Conservation (phyloP, 2,113 vertebrate genomes). For the Xiphorhynchus elegans region DNA sequence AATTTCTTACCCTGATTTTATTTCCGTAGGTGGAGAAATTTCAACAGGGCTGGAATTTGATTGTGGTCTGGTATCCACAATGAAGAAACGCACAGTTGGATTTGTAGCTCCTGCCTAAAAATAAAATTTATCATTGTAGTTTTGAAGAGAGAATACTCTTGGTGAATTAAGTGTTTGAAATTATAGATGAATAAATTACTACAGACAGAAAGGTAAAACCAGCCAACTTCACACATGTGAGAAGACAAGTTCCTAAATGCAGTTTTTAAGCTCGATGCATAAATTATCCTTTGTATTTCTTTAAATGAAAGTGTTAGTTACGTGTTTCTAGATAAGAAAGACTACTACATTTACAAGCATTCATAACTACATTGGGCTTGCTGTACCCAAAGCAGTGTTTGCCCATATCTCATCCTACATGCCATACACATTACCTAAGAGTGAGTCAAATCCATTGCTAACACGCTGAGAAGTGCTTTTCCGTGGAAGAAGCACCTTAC, state of each 20-base stretch:
- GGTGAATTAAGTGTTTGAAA: not conserved
- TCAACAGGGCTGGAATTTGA: accelerated
- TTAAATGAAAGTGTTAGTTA: not conserved
- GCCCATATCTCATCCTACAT: not conserved
- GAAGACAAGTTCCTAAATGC: not conserved
- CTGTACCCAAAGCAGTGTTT: not conserved
- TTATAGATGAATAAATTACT: not conserved
- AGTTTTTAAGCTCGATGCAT: not conserved
- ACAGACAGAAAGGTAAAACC: not conserved
- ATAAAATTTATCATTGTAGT: slow-evolving; percentile 24
- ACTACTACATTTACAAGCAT: not conserved
- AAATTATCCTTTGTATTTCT: not conserved
- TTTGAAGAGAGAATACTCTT: not conserved
- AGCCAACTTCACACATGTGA: not conserved
- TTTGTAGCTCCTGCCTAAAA: slow-evolving; percentile 80
- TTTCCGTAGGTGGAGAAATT: slow-evolving; percentile 67
- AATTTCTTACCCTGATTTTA: slow-evolving; percentile 69
- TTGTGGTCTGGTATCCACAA: slow-evolving; percentile 56
- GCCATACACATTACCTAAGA: not conserved
- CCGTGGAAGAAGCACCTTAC: not conserved
- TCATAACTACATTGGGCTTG: not conserved
- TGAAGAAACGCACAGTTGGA: slow-evolving; percentile 76
- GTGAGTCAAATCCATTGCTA: not conserved
- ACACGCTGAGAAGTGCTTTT: not conserved
- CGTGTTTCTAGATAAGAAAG: not conserved